Evolutionary conservation across 2,797 vertebrate species (phyloP).

Genomic region (Mycteria americana): DNA sequence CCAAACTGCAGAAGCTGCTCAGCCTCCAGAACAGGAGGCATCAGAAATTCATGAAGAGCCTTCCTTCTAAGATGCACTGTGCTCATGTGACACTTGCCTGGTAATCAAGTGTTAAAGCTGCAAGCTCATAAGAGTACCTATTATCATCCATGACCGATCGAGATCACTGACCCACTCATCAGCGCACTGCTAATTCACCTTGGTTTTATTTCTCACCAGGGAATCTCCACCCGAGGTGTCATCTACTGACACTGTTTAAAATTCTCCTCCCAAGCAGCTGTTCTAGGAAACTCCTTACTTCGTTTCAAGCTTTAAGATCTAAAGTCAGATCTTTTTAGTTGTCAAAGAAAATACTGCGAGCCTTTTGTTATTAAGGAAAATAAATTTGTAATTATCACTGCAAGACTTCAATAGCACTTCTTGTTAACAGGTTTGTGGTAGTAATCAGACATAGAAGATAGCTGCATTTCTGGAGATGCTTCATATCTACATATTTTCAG

Average conservation of each 20-base stretch:
- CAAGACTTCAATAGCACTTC: neutral
- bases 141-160: neutral
- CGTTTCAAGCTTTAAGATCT: neutral
- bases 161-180: neutral
- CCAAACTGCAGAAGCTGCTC: neutral
- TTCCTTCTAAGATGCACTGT: neutral
- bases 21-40: neutral
- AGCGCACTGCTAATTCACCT: neutral
- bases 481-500: constrained; percentile 34
- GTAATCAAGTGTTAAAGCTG: neutral
- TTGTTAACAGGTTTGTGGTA: constrained; percentile 21
- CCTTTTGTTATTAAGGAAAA: neutral
- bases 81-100: neutral
- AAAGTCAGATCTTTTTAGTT: neutral
- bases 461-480: neutral
- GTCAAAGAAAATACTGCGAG: neutral
- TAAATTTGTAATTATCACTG: neutral
- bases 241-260: neutral
- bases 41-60: neutral
- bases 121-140: neutral
- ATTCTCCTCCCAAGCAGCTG: neutral
- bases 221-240: neutral
- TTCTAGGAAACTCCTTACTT: neutral
- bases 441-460: constrained; percentile 8
- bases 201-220: neutral